Evolutionary conservation across 2,888 invertebrate genomes (phyloP).

Genomic region (Caenorhabditis auriculariae): DNA sequence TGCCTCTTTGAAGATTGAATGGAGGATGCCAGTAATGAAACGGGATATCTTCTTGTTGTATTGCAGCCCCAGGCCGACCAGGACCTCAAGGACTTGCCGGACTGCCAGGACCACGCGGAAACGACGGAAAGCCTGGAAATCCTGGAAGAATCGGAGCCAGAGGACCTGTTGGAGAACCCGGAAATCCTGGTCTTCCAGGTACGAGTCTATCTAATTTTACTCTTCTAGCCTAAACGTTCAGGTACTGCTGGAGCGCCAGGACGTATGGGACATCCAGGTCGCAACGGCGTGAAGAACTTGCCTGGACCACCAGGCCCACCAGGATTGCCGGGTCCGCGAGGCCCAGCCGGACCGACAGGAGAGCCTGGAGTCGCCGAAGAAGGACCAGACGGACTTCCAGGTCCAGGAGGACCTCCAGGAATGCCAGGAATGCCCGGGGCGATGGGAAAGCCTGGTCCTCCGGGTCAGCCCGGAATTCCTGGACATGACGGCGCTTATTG

Average conservation of each 20-base stretch:
- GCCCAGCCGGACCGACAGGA: constrained; percentile 29
- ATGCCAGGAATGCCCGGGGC: constrained; percentile 42
- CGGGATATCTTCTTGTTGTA: too few relatives aligned
- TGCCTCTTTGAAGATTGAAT: too few relatives aligned
- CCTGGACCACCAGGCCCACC: constrained; percentile 28
- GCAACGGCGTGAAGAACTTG: too few relatives aligned
- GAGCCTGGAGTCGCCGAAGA: constrained; percentile 44
- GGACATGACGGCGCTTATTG: constrained; percentile 41
- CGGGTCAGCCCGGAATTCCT: constrained; percentile 31
- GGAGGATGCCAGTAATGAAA: too few relatives aligned
- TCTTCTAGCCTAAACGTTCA: too few relatives aligned
- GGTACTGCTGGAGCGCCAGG: constrained; percentile 24
- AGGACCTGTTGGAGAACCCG: constrained; percentile 31
- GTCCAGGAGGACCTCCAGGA: constrained; percentile 40
- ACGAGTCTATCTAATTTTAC: too few relatives aligned
- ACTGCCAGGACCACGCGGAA: constrained; percentile 35
- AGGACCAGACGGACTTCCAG: constrained; percentile 47
- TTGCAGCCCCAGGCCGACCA: constrained; percentile 27
- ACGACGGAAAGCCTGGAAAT: constrained; percentile 28
- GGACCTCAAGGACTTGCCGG: constrained; percentile 27
- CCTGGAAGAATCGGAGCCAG: constrained; percentile 24
- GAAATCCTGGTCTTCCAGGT: too few relatives aligned
- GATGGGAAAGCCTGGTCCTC: constrained; percentile 35
- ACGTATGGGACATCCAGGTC: constrained; percentile 21
- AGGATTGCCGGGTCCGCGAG: constrained; percentile 36